phyloP scores from a whole-genome alignment of 2,797 vertebrate species.

The Sciurus carolinensis region DNA sequence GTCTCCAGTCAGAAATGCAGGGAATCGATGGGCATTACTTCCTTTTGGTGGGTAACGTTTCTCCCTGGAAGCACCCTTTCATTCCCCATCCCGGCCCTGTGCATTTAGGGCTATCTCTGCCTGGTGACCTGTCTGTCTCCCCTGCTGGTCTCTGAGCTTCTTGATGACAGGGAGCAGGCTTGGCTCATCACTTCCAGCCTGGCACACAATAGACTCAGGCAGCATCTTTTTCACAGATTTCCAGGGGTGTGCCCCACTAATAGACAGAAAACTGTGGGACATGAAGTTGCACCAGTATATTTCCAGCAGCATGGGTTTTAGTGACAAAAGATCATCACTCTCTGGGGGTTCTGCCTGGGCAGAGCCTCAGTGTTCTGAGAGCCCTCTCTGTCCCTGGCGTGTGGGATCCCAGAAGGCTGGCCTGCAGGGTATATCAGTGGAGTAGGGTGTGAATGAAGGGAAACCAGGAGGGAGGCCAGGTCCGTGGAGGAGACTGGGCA shows the following conservation, averaged over 20 bases:
- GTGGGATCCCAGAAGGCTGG: background rate
- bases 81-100: background rate
- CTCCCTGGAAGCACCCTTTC: background rate
- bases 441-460: background rate
- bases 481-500: background rate
- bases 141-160: background rate
- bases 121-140: background rate
- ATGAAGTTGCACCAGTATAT: background rate
- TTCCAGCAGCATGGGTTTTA: background rate
- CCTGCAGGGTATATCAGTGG: no score
- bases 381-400: background rate
- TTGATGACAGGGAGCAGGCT: background rate
- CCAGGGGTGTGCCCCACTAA: background rate
- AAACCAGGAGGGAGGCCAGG: background rate
- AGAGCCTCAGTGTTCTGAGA: background rate
- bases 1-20: background rate
- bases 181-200: background rate
- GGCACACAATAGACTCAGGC: background rate
- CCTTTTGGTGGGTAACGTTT: background rate
- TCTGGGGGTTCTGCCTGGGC: background rate
- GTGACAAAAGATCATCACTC: background rate
- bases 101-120: background rate
- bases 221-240: background rate
- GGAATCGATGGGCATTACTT: background rate
- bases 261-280: background rate